These are phyloP conservation scores for Aulostomus chinensis DNA, from an alignment of 2,797 vertebrate genomes.

Conservation along the genomic window DNA sequence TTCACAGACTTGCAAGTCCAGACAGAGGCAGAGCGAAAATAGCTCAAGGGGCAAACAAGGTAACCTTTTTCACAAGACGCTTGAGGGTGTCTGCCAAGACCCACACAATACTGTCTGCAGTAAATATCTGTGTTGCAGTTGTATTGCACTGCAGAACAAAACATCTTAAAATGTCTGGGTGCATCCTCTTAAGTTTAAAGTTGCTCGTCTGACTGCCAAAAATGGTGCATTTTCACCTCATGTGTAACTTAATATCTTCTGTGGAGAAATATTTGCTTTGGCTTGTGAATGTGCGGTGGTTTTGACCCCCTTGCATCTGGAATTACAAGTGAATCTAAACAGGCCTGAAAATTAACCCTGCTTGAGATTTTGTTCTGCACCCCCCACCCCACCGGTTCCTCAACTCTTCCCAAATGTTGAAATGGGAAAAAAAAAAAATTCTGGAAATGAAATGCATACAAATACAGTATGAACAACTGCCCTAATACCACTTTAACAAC, in stretches of 20 bases:
- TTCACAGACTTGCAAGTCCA: conserved; percentile 77
- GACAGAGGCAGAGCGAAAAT: conserved; percentile 74
- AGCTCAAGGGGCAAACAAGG: conserved; percentile 80
- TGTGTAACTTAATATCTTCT: conserved; percentile 22
- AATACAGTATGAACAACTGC: no score
- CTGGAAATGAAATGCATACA: no score
- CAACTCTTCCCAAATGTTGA: no score
- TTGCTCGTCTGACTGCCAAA: conserved; percentile 37
- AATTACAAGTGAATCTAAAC: conserved; percentile 3
- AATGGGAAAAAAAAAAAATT: no score
- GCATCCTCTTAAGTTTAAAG: conserved; percentile 38
- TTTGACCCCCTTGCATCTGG: conserved; percentile 1
- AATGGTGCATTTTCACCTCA: conserved; percentile 14
- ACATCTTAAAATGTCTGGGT: conserved; percentile 55
- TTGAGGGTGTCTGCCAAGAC: conserved; percentile 79
- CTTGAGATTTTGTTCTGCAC: neutral
- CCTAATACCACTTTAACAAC: no score
- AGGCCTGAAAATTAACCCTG: neutral
- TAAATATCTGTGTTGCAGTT: conserved; percentile 64
- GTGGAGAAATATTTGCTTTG: conserved; percentile 21
- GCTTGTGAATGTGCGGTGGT: conserved; percentile 1
- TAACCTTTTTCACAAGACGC: conserved; percentile 78
- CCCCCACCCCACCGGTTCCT: no score
- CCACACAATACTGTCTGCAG: conserved; percentile 80
- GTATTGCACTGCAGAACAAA: conserved; percentile 61